Evolutionary conservation across 2,888 invertebrate species (phyloP).

Genomic region (Acronicta leporina): DNA sequence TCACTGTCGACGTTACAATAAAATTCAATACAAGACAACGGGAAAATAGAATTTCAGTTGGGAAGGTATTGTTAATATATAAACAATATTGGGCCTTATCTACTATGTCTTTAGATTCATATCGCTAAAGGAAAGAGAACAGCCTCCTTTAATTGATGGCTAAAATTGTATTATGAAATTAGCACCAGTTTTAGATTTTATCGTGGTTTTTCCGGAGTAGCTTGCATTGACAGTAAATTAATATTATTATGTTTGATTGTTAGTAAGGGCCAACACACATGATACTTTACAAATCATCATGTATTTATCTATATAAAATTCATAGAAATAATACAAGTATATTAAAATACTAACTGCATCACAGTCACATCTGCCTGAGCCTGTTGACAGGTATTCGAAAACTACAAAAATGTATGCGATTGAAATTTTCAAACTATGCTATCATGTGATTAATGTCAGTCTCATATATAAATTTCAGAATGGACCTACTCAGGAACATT

Average conservation of each 20-base stretch:
- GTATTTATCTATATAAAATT: too few relatives aligned
- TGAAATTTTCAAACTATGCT: too few relatives aligned
- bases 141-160: conserved; percentile 23
- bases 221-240: conserved; percentile 22
- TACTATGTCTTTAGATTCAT: conserved; percentile 45
- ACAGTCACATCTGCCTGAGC: too few relatives aligned
- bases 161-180: conserved; percentile 23
- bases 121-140: conserved; percentile 46
- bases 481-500: too few relatives aligned
- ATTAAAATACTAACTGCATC: too few relatives aligned
- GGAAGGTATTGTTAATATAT: conserved; percentile 23
- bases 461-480: too few relatives aligned
- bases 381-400: too few relatives aligned
- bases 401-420: too few relatives aligned
- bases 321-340: too few relatives aligned
- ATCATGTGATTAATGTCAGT: too few relatives aligned
- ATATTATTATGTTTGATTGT: neutral
- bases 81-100: conserved; percentile 32
- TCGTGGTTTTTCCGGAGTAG: conserved; percentile 16
- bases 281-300: too few relatives aligned
- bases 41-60: conserved; percentile 11
- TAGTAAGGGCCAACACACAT: too few relatives aligned
- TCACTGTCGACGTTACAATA: conserved; percentile 18
- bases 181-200: conserved; percentile 35
- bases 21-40: conserved; percentile 29